phyloP scores from a whole-genome alignment of 92 coral and sea anemone genomes.

The Micromussa lordhowensis region DNA sequence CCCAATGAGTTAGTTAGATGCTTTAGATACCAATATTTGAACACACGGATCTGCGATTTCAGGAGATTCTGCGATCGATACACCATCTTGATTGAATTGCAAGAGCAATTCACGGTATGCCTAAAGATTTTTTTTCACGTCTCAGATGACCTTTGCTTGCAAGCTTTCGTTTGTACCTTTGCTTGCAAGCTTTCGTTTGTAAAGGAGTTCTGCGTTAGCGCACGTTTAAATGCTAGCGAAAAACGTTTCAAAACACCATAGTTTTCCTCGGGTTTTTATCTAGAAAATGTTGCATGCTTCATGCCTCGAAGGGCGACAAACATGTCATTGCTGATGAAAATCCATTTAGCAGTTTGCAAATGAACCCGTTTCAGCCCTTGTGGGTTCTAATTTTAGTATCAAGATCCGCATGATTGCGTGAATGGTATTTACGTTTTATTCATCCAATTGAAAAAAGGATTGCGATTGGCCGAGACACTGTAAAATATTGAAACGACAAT shows the following conservation, averaged over 20 bases:
- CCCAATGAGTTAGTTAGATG: neutral
- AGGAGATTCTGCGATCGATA: too few species aligned
- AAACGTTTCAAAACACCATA: neutral
- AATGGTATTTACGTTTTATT: neutral
- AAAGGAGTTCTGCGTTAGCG: neutral
- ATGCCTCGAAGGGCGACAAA: neutral
- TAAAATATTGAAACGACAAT: neutral
- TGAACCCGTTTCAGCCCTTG: neutral
- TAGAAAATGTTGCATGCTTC: neutral
- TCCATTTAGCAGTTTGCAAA: neutral
- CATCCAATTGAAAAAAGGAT: neutral
- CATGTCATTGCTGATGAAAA: neutral
- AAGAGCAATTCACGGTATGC: neutral
- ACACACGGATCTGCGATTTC: neutral
- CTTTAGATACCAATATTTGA: neutral
- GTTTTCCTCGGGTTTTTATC: neutral
- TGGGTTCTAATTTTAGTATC: neutral
- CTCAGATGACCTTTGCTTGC: neutral
- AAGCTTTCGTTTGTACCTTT: neutral
- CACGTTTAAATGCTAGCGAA: neutral
- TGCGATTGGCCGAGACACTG: neutral
- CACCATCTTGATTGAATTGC: neutral
- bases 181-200: neutral
- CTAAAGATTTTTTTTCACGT: too few species aligned
- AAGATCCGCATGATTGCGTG: neutral